Evolutionary conservation across 2,888 invertebrate genomes (phyloP), one percentile per base, ranked within the genome.

Genomic region (Drosophila mercatorum): DNA sequence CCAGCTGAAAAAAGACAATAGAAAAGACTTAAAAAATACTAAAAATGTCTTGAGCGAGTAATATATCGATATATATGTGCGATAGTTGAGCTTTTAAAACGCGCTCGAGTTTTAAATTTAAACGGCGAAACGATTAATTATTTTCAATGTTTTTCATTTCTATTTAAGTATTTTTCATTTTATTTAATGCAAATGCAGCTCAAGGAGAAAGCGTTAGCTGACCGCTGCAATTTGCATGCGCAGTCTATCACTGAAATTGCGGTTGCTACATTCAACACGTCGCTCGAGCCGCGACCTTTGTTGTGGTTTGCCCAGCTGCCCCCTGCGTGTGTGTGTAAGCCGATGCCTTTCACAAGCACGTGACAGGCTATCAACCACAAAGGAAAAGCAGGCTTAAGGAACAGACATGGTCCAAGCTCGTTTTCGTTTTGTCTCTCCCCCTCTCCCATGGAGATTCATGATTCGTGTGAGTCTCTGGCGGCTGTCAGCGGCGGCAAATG

Each of bases 301-400:
- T 79, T 79, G 75, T 75, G 75, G 75, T 75, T 46, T 49, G 10
- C 17, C 8, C 31, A n/a, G 31, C 47, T 17, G 11, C 43, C 46
- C 2, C 22, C 22, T 22, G 22, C 22, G 55, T 49, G 28, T 14
- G 26, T 40, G 8, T 70, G 75, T 61, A 75, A 79, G 52, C 26
- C 62, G 68, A 75, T 57, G 75, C 79, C 44, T 57, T 52, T 64
- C 47, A 74, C 41, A 59, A 47, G 56, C 75, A 75, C 75, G 79
- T 78, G 75, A 51, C 75, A 52, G 36, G 28, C 47, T 43, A 46
- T 36, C 26, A 61, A 41, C 61, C 77, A 31, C 61, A 59, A 34
- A 52, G 57, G 40, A 66, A 66, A 68, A 38, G 51, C 65, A 49
- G 46, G 17, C 49, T 49, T 26, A 55, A 55, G 17, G 55, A 41